Percentiles rank a stretch among this genome's conserved stretches.
phyloP scores from a whole-genome alignment of 2,797 vertebrate species.

The Myotis findleyi region DNA sequence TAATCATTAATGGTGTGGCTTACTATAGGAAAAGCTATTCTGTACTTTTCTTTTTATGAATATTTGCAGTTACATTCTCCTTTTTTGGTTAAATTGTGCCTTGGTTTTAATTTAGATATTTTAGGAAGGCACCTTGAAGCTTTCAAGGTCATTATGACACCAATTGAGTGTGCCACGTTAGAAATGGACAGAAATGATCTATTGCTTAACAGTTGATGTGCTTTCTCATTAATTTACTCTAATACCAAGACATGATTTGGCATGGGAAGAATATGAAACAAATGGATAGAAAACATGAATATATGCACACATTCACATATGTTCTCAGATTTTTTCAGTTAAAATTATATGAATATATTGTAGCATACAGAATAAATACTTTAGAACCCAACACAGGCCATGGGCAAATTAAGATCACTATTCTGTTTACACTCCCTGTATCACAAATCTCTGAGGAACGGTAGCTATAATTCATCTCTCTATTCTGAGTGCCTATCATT shows the following conservation, averaged over 20 bases:
- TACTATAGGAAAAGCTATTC: slow-evolving; percentile 36
- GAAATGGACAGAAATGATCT: not conserved
- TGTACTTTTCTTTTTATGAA: slow-evolving; percentile 51
- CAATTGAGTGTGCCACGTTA: not conserved
- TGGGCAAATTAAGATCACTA: not conserved
- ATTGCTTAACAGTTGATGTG: not conserved
- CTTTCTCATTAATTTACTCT: not conserved
- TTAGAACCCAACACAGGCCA: not conserved
- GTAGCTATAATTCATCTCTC: not conserved
- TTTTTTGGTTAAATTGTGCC: slow-evolving; percentile 21
- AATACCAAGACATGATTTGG: not conserved
- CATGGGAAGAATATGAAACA: not conserved
- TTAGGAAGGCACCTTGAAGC: not conserved
- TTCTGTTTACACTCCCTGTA: not conserved
- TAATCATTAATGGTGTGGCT: slow-evolving; percentile 18
- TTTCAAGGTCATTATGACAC: not conserved
- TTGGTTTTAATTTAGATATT: slow-evolving; percentile 49
- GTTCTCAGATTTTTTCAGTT: slow-evolving; percentile 6
- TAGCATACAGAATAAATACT: not conserved
- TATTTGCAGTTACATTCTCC: not conserved
- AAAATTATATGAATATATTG: not conserved
- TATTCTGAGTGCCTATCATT: not conserved
- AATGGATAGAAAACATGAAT: slow-evolving; percentile 17
- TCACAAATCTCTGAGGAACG: not conserved
- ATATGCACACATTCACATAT: not conserved